Evolutionary conservation across 2,113 vertebrate genomes (phyloP).

Genomic region (Calyptomena viridis): DNA sequence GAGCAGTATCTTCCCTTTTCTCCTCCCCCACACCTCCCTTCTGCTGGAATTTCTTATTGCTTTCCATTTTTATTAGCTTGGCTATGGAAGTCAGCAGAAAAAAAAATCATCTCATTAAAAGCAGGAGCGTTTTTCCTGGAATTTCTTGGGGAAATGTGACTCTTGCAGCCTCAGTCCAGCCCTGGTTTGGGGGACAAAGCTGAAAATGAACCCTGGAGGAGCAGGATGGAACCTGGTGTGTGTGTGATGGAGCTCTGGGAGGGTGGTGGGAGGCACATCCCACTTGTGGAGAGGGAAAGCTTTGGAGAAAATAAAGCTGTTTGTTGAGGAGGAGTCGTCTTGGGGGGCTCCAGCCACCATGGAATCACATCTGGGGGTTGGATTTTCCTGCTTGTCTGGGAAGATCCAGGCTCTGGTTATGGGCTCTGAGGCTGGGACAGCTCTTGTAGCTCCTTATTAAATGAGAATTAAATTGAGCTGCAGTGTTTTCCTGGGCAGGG

Average conservation of each 20-base stretch:
- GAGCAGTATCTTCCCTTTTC: constrained; percentile 1
- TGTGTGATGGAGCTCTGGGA: not conserved
- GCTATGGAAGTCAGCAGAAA: constrained; percentile 36
- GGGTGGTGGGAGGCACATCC: not conserved
- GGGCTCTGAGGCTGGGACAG: not conserved
- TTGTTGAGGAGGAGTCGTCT: not conserved
- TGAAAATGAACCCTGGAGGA: not conserved
- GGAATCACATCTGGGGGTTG: not conserved
- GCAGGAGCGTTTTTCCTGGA: constrained; percentile 66
- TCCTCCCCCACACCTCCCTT: constrained; percentile 1
- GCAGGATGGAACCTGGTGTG: not conserved
- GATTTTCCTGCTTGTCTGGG: not conserved
- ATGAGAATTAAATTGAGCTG: not conserved
- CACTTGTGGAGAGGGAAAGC: not conserved
- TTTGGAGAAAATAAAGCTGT: not conserved
- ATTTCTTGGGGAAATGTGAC: constrained; percentile 72
- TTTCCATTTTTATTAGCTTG: constrained; percentile 60
- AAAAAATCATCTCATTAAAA: constrained; percentile 37
- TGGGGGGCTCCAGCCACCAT: accelerated
- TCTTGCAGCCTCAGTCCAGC: constrained; percentile 18
- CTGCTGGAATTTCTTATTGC: constrained; percentile 30
- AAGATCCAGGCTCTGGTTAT: not conserved
- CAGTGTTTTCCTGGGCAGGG: accelerated
- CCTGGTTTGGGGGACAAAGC: not conserved
- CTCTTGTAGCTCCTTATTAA: not conserved